A percentile compares a stretch with the other conserved stretches of the same genome.
Evolutionary conservation across 2,797 vertebrate species (phyloP).

Genomic region (Gymnopithys bicolor): DNA sequence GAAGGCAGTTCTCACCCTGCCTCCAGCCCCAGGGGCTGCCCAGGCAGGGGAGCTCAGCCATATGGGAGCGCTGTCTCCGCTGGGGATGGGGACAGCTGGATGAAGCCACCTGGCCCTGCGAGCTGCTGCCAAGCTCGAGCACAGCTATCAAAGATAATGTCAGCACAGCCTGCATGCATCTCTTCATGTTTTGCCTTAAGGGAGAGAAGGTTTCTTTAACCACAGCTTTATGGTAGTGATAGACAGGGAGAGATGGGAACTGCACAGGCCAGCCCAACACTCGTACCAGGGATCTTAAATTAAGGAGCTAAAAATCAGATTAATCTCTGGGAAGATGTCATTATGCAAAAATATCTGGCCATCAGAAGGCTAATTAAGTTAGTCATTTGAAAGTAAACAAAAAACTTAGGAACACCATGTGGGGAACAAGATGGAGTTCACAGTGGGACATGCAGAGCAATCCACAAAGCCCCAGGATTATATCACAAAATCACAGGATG

Average conservation of each 20-base stretch:
- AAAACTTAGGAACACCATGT: neutral
- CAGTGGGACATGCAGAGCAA: accelerated
- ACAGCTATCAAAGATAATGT: neutral
- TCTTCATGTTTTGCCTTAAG: neutral
- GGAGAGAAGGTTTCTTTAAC: conserved; percentile 15
- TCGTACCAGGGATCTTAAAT: neutral
- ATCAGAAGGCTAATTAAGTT: neutral
- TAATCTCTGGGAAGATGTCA: neutral
- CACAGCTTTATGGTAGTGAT: neutral
- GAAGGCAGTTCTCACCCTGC: neutral
- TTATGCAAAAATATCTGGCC: neutral
- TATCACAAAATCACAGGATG: neutral
- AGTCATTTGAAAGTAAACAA: neutral
- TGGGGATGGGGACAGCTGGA: conserved; percentile 5
- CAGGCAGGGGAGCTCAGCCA: neutral
- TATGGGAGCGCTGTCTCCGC: neutral
- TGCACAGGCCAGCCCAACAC: neutral
- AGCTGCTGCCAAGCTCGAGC: neutral
- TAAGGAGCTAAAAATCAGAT: neutral
- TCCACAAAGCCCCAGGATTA: neutral
- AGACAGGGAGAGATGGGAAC: neutral
- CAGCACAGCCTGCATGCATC: neutral
- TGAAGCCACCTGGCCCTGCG: neutral
- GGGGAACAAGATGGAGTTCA: neutral
- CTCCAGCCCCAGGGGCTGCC: neutral